A percentile compares a stretch with the other conserved stretches of the same genome.
phyloP scores from a whole-genome alignment of 2,888 invertebrate species.

The Pemphredon lugubris region DNA sequence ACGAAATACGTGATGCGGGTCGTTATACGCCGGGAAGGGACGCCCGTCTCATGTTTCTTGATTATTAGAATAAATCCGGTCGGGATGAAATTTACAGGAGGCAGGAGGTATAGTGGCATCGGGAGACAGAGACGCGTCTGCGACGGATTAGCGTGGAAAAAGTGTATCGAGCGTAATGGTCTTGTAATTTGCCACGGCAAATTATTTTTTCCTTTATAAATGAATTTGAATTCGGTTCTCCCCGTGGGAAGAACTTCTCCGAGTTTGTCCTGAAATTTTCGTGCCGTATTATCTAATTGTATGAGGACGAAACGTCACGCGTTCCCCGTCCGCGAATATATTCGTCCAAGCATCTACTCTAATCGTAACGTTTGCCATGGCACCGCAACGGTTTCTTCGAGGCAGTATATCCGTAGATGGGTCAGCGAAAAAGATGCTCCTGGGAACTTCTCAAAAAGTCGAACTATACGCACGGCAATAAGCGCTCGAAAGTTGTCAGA shows the following conservation, averaged over 20 bases:
- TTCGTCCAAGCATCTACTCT: neutral
- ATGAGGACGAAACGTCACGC: neutral
- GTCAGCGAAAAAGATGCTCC: slow-evolving; percentile 34
- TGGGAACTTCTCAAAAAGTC: slow-evolving; percentile 27
- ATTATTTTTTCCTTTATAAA: no score
- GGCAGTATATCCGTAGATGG: slow-evolving; percentile 23
- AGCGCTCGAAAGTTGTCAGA: slow-evolving; percentile 18
- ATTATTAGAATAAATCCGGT: neutral
- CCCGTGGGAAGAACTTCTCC: neutral
- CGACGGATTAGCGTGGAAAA: no score
- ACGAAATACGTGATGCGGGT: slow-evolving; percentile 1
- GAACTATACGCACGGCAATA: slow-evolving; percentile 35
- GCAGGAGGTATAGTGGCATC: no score
- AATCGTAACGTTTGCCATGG: neutral
- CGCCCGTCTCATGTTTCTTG: neutral
- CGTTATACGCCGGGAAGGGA: neutral
- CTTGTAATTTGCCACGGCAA: no score
- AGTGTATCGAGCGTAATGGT: no score
- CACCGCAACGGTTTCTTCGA: neutral
- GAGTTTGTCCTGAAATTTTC: slow-evolving; percentile 3
- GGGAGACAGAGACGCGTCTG: no score
- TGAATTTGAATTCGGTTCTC: no score
- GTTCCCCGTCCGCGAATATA: no score
- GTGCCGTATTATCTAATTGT: neutral
- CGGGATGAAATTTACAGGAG: no score